A percentile compares a stretch with the other conserved stretches of the same genome.
Evolutionary conservation across 1,140 invertebrate genomes (phyloP).

Genomic region (Drosophila triauraria): DNA sequence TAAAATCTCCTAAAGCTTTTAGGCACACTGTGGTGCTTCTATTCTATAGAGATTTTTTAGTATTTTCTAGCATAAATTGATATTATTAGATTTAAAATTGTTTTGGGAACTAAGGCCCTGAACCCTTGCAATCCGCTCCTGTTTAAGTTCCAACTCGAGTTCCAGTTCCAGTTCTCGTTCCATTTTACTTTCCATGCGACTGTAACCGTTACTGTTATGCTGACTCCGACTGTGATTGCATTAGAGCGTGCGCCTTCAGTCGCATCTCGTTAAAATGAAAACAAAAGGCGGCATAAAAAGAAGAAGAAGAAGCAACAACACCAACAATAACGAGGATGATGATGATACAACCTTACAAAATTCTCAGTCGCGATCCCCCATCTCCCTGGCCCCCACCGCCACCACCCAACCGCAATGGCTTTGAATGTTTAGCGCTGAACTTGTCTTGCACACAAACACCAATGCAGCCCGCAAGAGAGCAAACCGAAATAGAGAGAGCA

Average conservation of each 20-base stretch:
- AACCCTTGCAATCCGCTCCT: not conserved
- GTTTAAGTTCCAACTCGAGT: not conserved
- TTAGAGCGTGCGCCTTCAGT: conserved; percentile 78
- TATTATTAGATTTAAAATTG: too few relatives aligned
- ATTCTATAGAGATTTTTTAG: too few relatives aligned
- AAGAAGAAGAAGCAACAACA: conserved; percentile 26
- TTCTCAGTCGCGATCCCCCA: conserved; percentile 61
- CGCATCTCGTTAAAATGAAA: conserved; percentile 81
- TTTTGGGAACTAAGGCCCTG: too few relatives aligned
- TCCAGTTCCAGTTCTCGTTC: not conserved
- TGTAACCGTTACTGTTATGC: not conserved
- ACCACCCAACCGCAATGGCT: conserved; percentile 54
- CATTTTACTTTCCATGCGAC: not conserved
- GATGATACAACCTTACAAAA: conserved; percentile 83
- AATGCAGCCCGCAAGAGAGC: conserved; percentile 36
- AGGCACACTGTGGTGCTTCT: too few relatives aligned
- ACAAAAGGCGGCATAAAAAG: conserved; percentile 64
- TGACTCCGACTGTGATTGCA: conserved; percentile 67
- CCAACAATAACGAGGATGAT: conserved; percentile 31
- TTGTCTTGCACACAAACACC: conserved; percentile 72
- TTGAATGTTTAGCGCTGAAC: conserved; percentile 83
- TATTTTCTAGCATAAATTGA: too few relatives aligned
- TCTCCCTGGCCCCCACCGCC: not conserved
- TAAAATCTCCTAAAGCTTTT: too few relatives aligned
- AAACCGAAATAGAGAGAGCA: conserved; percentile 12